These are phyloP conservation scores for Conger conger DNA, from an alignment of 2,113 vertebrate species.

Conservation along the genomic window DNA sequence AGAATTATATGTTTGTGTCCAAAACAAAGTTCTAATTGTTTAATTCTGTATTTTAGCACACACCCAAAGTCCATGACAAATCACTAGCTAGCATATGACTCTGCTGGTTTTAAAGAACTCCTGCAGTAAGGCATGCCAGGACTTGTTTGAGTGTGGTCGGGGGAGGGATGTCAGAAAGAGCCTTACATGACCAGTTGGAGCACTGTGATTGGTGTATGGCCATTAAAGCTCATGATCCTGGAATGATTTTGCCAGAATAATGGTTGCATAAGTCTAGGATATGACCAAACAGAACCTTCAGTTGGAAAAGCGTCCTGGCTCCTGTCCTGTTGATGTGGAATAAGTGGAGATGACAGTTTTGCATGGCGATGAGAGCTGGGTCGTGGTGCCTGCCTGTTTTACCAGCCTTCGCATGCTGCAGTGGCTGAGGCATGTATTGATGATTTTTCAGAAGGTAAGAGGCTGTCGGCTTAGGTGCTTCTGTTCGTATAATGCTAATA, in stretches of 20 bases:
- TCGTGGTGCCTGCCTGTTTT: background rate
- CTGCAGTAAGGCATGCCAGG: constrained; percentile 19
- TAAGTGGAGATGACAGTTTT: background rate
- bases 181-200: background rate
- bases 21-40: background rate
- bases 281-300: background rate
- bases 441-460: background rate
- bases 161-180: background rate
- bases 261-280: background rate
- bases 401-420: background rate
- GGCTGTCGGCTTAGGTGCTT: background rate
- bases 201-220: background rate
- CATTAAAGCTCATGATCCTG: background rate
- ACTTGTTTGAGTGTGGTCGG: constrained; percentile 15
- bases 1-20: background rate
- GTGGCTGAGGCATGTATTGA: background rate
- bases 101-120: background rate
- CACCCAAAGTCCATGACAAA: background rate
- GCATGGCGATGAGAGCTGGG: background rate
- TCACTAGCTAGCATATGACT: background rate
- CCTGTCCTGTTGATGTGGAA: background rate
- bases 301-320: background rate
- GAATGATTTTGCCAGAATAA: background rate
- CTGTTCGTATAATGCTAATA: too few relatives aligned
- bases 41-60: background rate